Conservation (phyloP, 2,888 invertebrate genomes). For the Mellilla xanthometata region DNA sequence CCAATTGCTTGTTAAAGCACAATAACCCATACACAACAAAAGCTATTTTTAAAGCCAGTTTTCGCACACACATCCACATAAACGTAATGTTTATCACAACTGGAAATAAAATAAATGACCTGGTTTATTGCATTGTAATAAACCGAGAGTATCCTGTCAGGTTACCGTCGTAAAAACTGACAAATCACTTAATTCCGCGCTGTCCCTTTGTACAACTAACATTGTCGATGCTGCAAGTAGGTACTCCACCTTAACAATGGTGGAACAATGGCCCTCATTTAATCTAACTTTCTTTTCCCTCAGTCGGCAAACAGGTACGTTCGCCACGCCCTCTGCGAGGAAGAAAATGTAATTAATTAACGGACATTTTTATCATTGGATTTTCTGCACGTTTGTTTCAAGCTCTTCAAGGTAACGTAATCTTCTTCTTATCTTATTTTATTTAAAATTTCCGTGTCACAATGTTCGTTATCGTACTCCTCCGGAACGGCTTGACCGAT, state of each 20-base stretch:
- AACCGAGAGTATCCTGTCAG: slow-evolving; percentile 5
- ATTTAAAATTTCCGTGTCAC: too few relatives aligned
- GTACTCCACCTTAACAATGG: slow-evolving; percentile 55
- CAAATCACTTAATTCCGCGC: slow-evolving; percentile 29
- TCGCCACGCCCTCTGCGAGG: slow-evolving; percentile 62
- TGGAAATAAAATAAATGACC: slow-evolving; percentile 5
- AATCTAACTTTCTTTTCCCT: slow-evolving; percentile 74
- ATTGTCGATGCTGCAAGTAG: slow-evolving; percentile 44
- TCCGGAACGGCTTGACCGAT: too few relatives aligned
- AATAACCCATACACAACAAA: too few relatives aligned
- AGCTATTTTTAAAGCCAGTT: too few relatives aligned
- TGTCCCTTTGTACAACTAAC: slow-evolving; percentile 32
- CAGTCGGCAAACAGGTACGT: slow-evolving; percentile 61
- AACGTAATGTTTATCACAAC: background rate
- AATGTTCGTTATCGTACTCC: too few relatives aligned
- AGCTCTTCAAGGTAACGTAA: too few relatives aligned
- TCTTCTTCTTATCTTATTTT: too few relatives aligned
- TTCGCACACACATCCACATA: background rate
- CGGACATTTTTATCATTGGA: slow-evolving; percentile 40
- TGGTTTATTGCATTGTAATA: slow-evolving; percentile 4
- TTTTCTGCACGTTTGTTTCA: background rate
- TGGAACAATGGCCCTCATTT: slow-evolving; percentile 63
- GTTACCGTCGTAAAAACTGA: slow-evolving; percentile 22
- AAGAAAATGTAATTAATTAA: slow-evolving; percentile 76
- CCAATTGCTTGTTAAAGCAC: too few relatives aligned